Conservation (phyloP, 2,113 vertebrate species). For the Cariama cristata region DNA sequence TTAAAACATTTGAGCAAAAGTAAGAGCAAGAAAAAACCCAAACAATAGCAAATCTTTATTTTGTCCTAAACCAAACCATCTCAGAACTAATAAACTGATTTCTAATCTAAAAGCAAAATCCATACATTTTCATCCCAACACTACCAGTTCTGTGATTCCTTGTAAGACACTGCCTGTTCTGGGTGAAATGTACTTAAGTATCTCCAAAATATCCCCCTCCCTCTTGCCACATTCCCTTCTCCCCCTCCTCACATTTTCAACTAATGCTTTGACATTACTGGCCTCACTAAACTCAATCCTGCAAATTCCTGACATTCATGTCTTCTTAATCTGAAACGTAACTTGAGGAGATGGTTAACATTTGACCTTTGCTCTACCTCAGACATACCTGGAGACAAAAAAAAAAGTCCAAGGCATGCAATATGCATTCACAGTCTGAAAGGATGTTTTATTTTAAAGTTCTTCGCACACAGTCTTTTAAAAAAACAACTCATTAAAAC, state of each 20-base stretch:
- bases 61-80: not conserved
- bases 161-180: not conserved
- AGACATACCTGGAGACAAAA: conserved; percentile 66
- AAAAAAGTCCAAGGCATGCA: conserved; percentile 6
- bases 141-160: not conserved
- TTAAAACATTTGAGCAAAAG: not conserved
- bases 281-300: conserved; percentile 58
- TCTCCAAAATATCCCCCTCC: not conserved
- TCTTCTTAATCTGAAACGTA: conserved; percentile 66
- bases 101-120: not conserved
- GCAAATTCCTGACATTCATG: conserved; percentile 71
- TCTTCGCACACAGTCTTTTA: not conserved
- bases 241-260: conserved; percentile 6
- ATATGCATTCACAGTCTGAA: conserved; percentile 20
- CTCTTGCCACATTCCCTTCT: conserved; percentile 6
- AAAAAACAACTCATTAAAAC: not conserved
- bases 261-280: conserved; percentile 58
- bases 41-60: not conserved
- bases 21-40: not conserved
- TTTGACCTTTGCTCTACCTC: conserved; percentile 70
- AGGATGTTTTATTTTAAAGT: conserved; percentile 29
- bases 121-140: not conserved
- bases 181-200: not conserved
- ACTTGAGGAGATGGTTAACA: conserved; percentile 69
- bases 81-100: not conserved